phyloP scores from a whole-genome alignment of 2,113 vertebrate genomes.

The Condylura cristata region DNA sequence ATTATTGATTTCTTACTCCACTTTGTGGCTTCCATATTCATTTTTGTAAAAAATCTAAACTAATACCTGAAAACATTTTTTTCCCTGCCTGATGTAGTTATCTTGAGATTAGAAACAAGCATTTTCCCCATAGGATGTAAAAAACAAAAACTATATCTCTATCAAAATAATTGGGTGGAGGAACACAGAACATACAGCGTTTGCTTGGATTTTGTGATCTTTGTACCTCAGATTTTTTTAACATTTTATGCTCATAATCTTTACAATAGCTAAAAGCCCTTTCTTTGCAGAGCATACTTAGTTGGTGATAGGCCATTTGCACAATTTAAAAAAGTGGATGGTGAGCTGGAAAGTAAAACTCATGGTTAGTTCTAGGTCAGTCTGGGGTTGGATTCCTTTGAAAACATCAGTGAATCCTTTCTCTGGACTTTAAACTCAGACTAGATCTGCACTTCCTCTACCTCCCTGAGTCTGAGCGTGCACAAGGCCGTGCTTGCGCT shows the following conservation, averaged over 20 bases:
- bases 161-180: background rate
- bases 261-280: background rate
- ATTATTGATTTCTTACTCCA: constrained; percentile 74
- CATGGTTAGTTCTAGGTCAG: background rate
- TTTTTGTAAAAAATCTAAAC: constrained; percentile 77
- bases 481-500: background rate
- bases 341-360: background rate
- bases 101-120: constrained; percentile 62
- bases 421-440: background rate
- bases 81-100: constrained; percentile 53
- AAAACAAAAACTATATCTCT: background rate
- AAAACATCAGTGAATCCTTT: background rate
- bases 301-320: background rate
- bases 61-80: constrained; percentile 73
- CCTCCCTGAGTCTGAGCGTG: too few species aligned
- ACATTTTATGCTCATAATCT: background rate
- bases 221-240: background rate
- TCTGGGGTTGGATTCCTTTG: background rate
- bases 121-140: background rate
- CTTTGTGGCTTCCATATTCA: constrained; percentile 56
- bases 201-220: background rate
- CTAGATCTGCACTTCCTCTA: background rate
- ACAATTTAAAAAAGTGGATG: background rate
- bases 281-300: background rate
- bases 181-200: background rate